Conservation (phyloP, 2,797 vertebrate genomes). For the Enteromius trimaculatus region DNA sequence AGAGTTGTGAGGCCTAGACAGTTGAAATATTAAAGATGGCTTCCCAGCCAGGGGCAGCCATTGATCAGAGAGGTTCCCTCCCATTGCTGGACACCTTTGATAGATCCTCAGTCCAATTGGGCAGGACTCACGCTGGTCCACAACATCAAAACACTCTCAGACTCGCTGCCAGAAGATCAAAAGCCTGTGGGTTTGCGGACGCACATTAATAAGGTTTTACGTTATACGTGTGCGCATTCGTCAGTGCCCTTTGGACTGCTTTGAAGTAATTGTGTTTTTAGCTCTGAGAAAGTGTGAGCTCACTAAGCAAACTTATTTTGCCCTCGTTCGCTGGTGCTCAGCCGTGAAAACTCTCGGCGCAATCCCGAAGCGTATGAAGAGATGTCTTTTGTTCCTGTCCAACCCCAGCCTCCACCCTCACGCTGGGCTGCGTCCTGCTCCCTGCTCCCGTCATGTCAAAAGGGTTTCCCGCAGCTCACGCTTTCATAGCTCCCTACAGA, state of each 20-base stretch:
- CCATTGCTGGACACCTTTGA: constrained; percentile 69
- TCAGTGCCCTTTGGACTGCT: constrained; percentile 13
- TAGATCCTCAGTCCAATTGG: constrained; percentile 66
- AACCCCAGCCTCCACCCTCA: constrained; percentile 64
- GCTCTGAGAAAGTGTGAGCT: constrained; percentile 17
- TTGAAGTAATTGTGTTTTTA: constrained; percentile 34
- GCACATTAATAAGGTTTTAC: constrained; percentile 27
- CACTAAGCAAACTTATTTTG: constrained; percentile 15
- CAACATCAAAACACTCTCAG: constrained; percentile 64
- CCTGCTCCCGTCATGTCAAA: constrained; percentile 69
- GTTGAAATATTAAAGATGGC: constrained; percentile 69
- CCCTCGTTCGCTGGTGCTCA: constrained; percentile 24
- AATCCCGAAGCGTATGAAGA: constrained; percentile 75
- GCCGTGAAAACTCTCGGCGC: constrained; percentile 67
- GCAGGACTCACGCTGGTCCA: constrained; percentile 63
- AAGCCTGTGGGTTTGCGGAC: constrained; percentile 42
- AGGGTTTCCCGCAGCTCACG: constrained; percentile 73
- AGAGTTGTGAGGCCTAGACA: constrained; percentile 20
- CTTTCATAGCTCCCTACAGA: constrained; percentile 69
- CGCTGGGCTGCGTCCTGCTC: constrained; percentile 59
- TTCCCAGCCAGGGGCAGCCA: constrained; percentile 55
- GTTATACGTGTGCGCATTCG: not conserved
- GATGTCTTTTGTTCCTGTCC: constrained; percentile 72
- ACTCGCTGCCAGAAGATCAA: constrained; percentile 38
- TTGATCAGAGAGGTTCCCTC: constrained; percentile 68